Percentiles rank a stretch among this genome's conserved stretches.
Evolutionary conservation across 2,888 invertebrate species (phyloP).

Genomic region (Ophioninae sp.): DNA sequence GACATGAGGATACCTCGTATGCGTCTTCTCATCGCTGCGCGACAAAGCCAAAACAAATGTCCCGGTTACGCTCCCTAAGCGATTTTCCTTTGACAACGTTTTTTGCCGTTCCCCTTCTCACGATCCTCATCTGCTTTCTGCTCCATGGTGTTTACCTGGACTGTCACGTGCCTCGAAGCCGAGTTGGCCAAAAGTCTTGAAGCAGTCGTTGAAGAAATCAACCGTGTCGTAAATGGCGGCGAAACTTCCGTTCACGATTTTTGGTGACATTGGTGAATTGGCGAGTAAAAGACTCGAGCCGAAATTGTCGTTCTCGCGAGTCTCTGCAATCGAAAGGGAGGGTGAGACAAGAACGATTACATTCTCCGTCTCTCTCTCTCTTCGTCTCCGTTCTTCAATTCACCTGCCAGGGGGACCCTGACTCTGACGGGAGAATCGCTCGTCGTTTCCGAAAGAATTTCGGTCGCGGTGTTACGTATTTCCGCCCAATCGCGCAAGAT

Average conservation of each 20-base stretch:
- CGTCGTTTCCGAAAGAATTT: conserved; percentile 84
- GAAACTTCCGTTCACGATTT: conserved; percentile 96
- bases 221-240: conserved; percentile 94
- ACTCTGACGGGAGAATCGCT: conserved; percentile 83
- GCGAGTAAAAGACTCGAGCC: conserved; percentile 96
- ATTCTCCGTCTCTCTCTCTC: neutral
- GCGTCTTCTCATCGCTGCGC: conserved; percentile 90
- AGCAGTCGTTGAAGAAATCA: conserved; percentile 88
- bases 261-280: conserved; percentile 98
- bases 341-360: neutral
- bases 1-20: conserved; percentile 94
- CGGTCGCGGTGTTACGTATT: conserved; percentile 88
- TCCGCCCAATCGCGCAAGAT: conserved; percentile 94
- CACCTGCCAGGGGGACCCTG: conserved; percentile 90
- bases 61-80: too few species aligned
- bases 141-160: conserved; percentile 83
- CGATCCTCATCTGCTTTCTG: too few species aligned
- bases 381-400: conserved; percentile 27
- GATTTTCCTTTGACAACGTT: too few species aligned
- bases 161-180: conserved; percentile 89
- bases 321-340: conserved; percentile 83
- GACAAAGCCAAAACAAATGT: neutral
- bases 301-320: conserved; percentile 92
- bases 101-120: too few species aligned
- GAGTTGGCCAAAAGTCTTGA: conserved; percentile 87